Evolutionary conservation across 2,113 vertebrate genomes (phyloP), one percentile per base, ranked within the genome.

Genomic region (Opisthocomus hoazin): DNA sequence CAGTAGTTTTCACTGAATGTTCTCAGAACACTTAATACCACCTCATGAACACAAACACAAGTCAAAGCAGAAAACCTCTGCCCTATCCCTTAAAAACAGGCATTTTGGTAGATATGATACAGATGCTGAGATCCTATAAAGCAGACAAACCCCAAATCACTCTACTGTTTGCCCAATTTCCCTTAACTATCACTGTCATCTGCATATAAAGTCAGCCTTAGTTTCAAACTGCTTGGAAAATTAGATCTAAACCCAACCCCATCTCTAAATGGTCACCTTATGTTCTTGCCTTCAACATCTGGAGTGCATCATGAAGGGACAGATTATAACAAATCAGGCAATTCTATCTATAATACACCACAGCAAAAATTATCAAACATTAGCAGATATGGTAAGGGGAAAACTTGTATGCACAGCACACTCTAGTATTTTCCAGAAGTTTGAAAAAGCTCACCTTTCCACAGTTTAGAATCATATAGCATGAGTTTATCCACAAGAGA

Each of bases 381-480:
- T 53, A 82, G 16, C 34, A 84, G 51, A 54, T 41, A 51, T 0
- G 3, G 15, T 26, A 68, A 80, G 85, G 8, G 17, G 39, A 51
- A 79, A 86, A 43, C 17, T 22, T 45, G 12, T 3, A 41, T 7
- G 23, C 26, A 46, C 4, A 63, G n/a, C 18, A 56, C 15, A 80
- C 43, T 71, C 37, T 12, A 87, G 29, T 10, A 65, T 65, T 50
- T 88, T 73, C 48, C 36, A 61, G 18, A 86, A 79, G 37, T 56
- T 4, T 23, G 16, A 43, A 26, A 85, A 89, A 84, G 96, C 70
- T 97, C 80, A 99, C 99, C 99, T 99, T 99, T 99, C 99, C 99
- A 99, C 92, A 99, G 98, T 95, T 99, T 99, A 75, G 99, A 99
- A 98, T 99, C 99, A 66, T 97, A 99, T 18, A 99, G 98, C 99